Percentiles rank a stretch among this genome's conserved stretches.
phyloP scores from a whole-genome alignment of 1,140 invertebrate species.

The Drosophila carrolli region DNA sequence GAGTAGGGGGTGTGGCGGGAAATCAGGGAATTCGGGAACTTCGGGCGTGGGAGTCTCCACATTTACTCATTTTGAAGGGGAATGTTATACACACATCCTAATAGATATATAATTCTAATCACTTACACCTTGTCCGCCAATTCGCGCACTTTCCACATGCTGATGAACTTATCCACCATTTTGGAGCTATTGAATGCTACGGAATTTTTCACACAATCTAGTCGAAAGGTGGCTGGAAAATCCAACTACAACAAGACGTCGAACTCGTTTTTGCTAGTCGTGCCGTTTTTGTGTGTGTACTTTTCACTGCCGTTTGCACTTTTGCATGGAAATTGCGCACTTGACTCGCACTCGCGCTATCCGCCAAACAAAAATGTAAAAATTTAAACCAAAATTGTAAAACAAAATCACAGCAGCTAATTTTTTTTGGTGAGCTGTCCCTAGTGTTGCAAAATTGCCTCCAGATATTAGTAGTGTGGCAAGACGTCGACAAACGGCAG shows the following conservation, averaged over 20 bases:
- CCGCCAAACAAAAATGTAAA: slow-evolving; percentile 68
- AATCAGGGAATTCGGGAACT: slow-evolving; percentile 4
- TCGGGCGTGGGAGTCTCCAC: slow-evolving; percentile 59
- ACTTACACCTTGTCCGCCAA: slow-evolving; percentile 98
- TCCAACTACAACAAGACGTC: slow-evolving; percentile 41
- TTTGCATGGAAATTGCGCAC: slow-evolving; percentile 28
- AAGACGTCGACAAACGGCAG: not conserved
- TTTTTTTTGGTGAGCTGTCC: slow-evolving; percentile 77
- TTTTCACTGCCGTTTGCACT: slow-evolving; percentile 5
- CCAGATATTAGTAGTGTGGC: not conserved
- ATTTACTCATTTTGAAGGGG: slow-evolving; percentile 8
- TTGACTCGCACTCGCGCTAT: slow-evolving; percentile 21
- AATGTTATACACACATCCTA: slow-evolving; percentile 19
- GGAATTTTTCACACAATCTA: slow-evolving; percentile 81
- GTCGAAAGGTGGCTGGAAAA: slow-evolving; percentile 54
- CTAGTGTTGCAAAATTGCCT: slow-evolving; percentile 1
- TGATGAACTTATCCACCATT: slow-evolving; percentile 89
- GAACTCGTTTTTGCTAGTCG: slow-evolving; percentile 56
- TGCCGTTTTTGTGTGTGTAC: slow-evolving; percentile 19
- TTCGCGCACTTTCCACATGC: slow-evolving; percentile 97
- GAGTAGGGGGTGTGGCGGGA: slow-evolving; percentile 27
- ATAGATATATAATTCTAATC: slow-evolving; percentile 7
- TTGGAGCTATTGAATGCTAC: slow-evolving; percentile 61
- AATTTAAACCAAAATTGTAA: slow-evolving; percentile 76
- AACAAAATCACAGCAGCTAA: slow-evolving; percentile 68